Base-by-base conservation (phyloP, 2,888 invertebrate species). In the Tricholauxania praeusta region DNA sequence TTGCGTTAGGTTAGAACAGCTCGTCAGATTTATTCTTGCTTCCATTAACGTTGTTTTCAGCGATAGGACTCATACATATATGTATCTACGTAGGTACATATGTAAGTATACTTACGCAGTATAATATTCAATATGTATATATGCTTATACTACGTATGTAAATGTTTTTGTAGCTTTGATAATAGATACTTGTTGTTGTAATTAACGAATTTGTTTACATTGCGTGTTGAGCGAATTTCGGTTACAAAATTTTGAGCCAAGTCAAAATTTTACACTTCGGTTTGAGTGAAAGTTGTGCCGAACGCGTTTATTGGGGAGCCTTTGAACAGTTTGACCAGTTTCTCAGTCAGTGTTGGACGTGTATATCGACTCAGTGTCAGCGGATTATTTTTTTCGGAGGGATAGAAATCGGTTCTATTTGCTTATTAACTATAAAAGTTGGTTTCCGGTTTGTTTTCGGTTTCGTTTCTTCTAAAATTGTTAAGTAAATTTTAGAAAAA, bases 301-400 rank as follows among this genome's bases (percentile, higher is more conserved):
- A 62, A 39, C 39, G 39, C 39, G 5, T 17, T 39, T 22, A 32
- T 15, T 17, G n/a, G 14, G 17, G 32, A 1, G 3, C 28, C 1
- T 15, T 22, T 59, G 15, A 57, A 59, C 68, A 69, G 68, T 69
- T 69, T 69, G 59, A 60, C 60, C 59, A 59, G 59, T 14, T 60
- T 69, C 28, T 83, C 80, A 78, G 84, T 83, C 79, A 76, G 79
- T 78, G 78, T 78, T 79, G 80, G 80, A 80, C 80, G 78, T 79
- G 28, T 28, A 28, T 39, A 59, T 48, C n/a, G 48, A 19, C 14
- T 47, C 22, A 57, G 59, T 51, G 12, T 17, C 39, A 12, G n/a
- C 12, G 32, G 60, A 6, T 15, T 39, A 39, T n/a, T 62, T 39
- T 12, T 62, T 39, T 62, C 32, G 60, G 17, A 47, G 32, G 8